Percentiles rank a stretch among this genome's conserved stretches.
Evolutionary conservation across 2,888 invertebrate genomes (phyloP).

Genomic region (Sepioteuthis lessoniana): DNA sequence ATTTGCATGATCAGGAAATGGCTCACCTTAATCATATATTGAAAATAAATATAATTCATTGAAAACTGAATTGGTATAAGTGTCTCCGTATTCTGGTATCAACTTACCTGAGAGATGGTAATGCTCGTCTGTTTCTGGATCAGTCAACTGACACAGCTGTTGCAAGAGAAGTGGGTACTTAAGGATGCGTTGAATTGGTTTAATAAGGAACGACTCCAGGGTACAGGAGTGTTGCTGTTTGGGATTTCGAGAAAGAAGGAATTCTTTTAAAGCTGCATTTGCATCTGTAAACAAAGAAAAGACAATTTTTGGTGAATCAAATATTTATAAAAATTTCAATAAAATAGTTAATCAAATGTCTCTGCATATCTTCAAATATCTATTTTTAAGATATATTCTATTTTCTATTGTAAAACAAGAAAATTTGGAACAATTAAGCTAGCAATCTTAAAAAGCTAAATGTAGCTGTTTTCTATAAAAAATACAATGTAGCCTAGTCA

Average conservation of each 20-base stretch:
- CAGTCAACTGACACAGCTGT: conserved; percentile 94
- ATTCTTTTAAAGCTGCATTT: conserved; percentile 96
- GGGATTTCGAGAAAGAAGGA: conserved; percentile 93
- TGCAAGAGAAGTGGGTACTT: conserved; percentile 96
- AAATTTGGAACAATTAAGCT: too few species aligned
- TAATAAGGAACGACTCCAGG: conserved; percentile 97
- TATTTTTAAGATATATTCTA: background rate
- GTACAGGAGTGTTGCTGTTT: conserved; percentile 97
- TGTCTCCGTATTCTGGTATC: too few species aligned
- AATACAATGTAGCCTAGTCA: too few species aligned
- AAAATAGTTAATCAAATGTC: background rate
- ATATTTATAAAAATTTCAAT: background rate
- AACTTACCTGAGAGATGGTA: conserved; percentile 83
- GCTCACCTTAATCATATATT: too few species aligned
- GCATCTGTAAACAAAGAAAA: conserved; percentile 80
- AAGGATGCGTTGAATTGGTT: conserved; percentile 97
- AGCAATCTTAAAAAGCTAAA: too few species aligned
- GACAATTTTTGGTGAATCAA: background rate
- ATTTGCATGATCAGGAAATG: too few species aligned
- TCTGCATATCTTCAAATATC: background rate
- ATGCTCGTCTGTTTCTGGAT: conserved; percentile 93
- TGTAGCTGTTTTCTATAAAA: too few species aligned
- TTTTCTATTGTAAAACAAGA: too few species aligned
- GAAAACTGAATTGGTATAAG: too few species aligned
- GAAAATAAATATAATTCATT: too few species aligned